Percentiles rank a stretch among this genome's conserved stretches.
phyloP scores from a whole-genome alignment of 1,140 invertebrate genomes.

The Dinothrombium tinctorium region DNA sequence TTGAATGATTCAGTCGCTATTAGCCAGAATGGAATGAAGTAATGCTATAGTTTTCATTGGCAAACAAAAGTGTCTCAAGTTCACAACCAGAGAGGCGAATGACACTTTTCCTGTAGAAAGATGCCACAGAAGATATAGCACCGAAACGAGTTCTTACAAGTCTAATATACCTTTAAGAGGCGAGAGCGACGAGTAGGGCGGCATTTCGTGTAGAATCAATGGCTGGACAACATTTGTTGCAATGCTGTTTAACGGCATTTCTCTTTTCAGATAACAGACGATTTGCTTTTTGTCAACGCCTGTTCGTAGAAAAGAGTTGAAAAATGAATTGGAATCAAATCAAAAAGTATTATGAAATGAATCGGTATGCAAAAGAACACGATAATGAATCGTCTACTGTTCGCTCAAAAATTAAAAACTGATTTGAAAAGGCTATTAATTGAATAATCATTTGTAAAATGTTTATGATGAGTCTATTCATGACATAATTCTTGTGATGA shows the following conservation, averaged over 20 bases:
- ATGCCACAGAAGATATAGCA: not conserved
- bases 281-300: conserved; percentile 1
- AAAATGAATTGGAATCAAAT: not conserved
- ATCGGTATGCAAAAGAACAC: too few relatives aligned
- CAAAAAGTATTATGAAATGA: too few relatives aligned
- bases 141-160: not conserved
- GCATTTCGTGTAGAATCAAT: conserved; percentile 1
- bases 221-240: not conserved
- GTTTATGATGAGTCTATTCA: too few relatives aligned
- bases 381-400: too few relatives aligned
- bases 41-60: too few relatives aligned
- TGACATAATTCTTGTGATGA: not conserved
- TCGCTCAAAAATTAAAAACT: too few relatives aligned
- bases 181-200: conserved; percentile 1
- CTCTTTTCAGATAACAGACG: conserved; percentile 1
- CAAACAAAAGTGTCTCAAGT: not conserved
- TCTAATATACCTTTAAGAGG: not conserved
- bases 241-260: not conserved
- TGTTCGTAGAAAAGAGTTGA: not conserved
- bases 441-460: too few relatives aligned
- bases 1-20: too few relatives aligned
- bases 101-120: not conserved
- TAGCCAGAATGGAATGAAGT: too few relatives aligned
- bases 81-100: not conserved
- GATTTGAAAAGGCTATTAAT: not conserved